Evolutionary conservation across 2,888 invertebrate species (phyloP).

Genomic region (Chouioia cunea): DNA sequence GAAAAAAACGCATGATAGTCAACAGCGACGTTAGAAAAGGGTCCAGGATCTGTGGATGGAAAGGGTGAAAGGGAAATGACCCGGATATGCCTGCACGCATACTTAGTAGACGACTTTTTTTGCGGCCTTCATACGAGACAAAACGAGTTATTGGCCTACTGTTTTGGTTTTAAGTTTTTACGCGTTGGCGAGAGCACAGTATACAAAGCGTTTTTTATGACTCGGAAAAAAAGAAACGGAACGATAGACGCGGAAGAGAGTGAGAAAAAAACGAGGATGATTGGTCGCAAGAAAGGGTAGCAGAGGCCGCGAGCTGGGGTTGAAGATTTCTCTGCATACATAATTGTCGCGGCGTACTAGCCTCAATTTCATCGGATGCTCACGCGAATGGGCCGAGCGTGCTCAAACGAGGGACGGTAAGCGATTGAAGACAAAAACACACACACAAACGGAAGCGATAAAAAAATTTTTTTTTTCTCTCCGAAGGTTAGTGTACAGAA

Average conservation of each 20-base stretch:
- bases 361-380: constrained; percentile 28
- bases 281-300: constrained; percentile 44
- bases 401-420: constrained; percentile 30
- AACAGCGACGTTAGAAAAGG: too few relatives aligned
- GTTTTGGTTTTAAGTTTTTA: constrained; percentile 56
- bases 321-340: constrained; percentile 61
- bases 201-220: not conserved
- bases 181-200: constrained; percentile 9
- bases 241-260: constrained; percentile 48
- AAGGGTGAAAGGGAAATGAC: constrained; percentile 54
- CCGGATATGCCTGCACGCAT: constrained; percentile 53
- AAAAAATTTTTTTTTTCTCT: constrained; percentile 54
- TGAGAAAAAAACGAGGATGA: constrained; percentile 47
- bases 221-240: constrained; percentile 38
- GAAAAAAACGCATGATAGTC: constrained; percentile 11
- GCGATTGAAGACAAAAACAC: constrained; percentile 52
- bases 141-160: constrained; percentile 52
- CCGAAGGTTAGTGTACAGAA: constrained; percentile 13
- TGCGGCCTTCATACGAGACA: constrained; percentile 27
- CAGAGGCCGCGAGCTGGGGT: constrained; percentile 60
- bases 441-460: constrained; percentile 64
- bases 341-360: constrained; percentile 42
- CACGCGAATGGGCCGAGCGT: constrained; percentile 15
- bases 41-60: constrained; percentile 18
- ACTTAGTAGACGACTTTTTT: constrained; percentile 48